A percentile compares a stretch with the other conserved stretches of the same genome.
phyloP scores from a whole-genome alignment of 2,113 vertebrate species.

The Furnarius figulus region DNA sequence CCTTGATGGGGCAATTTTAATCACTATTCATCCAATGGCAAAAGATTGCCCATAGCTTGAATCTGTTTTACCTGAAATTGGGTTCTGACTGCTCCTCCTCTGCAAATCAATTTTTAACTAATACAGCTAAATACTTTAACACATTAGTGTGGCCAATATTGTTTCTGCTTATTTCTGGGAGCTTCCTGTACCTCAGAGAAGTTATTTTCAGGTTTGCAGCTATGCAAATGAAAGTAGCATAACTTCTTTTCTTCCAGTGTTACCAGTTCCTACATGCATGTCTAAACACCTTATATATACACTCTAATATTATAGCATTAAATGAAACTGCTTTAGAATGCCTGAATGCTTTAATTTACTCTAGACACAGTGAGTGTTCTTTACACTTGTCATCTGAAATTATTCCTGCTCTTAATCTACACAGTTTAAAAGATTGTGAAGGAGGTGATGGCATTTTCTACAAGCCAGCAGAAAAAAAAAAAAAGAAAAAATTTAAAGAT shows the following conservation, averaged over 20 bases:
- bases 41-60: background rate
- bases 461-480: background rate
- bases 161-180: background rate
- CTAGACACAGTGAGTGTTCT: background rate
- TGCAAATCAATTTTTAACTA: background rate
- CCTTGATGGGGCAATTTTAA: background rate
- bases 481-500: background rate
- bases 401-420: slow-evolving; percentile 23
- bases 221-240: background rate
- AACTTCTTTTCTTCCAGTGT: background rate
- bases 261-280: background rate
- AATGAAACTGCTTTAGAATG: slow-evolving; percentile 1
- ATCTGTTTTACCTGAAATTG: background rate
- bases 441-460: slow-evolving; percentile 31
- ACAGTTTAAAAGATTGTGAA: slow-evolving; percentile 29
- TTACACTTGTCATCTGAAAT: slow-evolving; percentile 44
- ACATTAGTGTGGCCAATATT: background rate
- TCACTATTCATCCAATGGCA: background rate
- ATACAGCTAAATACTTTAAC: background rate
- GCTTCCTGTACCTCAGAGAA: background rate
- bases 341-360: slow-evolving; percentile 23
- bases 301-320: background rate
- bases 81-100: background rate
- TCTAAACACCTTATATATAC: background rate
- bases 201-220: slow-evolving; percentile 2